These are phyloP conservation scores for Icerya purchasi DNA, from an alignment of 2,888 invertebrate genomes.

Conservation along the genomic window DNA sequence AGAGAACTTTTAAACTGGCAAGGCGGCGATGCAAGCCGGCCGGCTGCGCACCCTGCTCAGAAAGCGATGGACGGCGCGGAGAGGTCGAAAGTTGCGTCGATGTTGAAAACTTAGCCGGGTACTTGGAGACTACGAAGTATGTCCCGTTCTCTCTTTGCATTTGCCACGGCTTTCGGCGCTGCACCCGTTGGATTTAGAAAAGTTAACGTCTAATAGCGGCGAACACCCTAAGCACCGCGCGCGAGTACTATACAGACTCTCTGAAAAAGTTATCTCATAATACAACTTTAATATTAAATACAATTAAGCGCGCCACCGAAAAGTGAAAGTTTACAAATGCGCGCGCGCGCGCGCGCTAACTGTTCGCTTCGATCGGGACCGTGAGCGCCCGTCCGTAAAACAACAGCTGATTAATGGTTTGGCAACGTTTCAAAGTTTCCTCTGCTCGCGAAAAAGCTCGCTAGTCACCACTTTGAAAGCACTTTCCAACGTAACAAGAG, in stretches of 20 bases:
- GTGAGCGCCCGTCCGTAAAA: constrained; percentile 1
- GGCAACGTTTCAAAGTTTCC: constrained; percentile 13
- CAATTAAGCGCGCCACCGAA: constrained; percentile 14
- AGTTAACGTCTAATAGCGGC: neutral
- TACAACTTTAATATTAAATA: constrained; percentile 17
- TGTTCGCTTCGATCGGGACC: neutral
- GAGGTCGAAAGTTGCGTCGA: too few species aligned
- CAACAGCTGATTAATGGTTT: constrained; percentile 14
- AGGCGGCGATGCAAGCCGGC: too few species aligned
- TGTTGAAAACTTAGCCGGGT: too few species aligned
- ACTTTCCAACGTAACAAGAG: constrained; percentile 13
- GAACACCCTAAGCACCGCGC: neutral
- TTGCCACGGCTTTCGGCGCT: neutral
- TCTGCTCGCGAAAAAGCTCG: constrained; percentile 3
- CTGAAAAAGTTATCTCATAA: constrained; percentile 14
- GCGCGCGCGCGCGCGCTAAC: neutral
- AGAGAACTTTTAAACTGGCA: too few species aligned
- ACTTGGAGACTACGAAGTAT: too few species aligned
- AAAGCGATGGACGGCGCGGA: too few species aligned
- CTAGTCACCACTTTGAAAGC: constrained; percentile 11
- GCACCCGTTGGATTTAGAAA: neutral
- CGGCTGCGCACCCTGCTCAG: too few species aligned
- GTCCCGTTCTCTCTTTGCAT: too few species aligned
- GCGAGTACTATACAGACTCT: constrained; percentile 7
- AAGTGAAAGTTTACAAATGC: constrained; percentile 3